Evolutionary conservation across 2,888 invertebrate genomes (phyloP), one percentile per base, ranked within the genome.

Genomic region (Drosophila subquinaria): DNA sequence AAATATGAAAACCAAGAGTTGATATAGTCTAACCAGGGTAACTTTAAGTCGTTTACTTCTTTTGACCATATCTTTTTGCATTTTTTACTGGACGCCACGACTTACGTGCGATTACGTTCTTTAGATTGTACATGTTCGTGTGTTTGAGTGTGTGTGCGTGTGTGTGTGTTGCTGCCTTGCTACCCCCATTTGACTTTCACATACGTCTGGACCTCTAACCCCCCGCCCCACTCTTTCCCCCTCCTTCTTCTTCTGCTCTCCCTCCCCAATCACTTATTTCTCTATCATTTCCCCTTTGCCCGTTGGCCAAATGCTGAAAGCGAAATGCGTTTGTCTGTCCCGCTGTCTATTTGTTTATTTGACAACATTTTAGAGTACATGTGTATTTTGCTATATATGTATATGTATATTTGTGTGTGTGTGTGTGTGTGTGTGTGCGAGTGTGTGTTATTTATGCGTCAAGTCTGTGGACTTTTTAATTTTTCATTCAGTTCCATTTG

Each of bases 31-130:
- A 23, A 23, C 17, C n/a, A 62, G 51, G 20, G 13, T 70, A 63
- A n/a, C 59, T 30, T 9, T 1, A 2, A 52, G 70, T 62, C 48
- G 43, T 23, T n/a, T 8, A 33, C 10, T 35, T 4, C 20, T 13
- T 6, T 11, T 20, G 5, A 23, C 3, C 1, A 8, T 20, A 15
- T 0, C 52, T 69, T 81, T 80, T 85, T 72, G 59, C 69, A 76
- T 85, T 83, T 85, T 80, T 82, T 76, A 70, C 81, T 82, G 86
- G 83, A 83, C 86, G 81, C 61, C 83, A 76, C 53, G 76, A 86
- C 86, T 83, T 82, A 79, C 73, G 75, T 83, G 83, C 76, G 83
- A 86, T 86, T 83, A 83, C 83, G 73, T 82, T 78, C 81, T 76
- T 83, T 82, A 74, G 73, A 78, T 76, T 51, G 38, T 42, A 43